Evolutionary conservation across 2,113 vertebrate genomes (phyloP).

Genomic region (Otis tarda): DNA sequence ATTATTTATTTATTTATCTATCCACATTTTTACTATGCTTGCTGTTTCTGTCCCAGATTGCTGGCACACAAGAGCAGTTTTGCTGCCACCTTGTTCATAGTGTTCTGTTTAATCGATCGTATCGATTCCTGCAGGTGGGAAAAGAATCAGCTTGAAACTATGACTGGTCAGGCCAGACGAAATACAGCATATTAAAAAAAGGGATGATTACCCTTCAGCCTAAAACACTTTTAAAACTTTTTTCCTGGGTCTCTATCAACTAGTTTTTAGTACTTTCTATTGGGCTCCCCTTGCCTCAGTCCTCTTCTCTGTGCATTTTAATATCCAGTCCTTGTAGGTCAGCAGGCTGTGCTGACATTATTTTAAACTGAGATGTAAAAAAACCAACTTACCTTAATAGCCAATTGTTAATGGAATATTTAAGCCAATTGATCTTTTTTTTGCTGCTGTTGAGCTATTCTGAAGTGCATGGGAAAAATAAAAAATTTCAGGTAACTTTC

Average conservation of each 20-base stretch:
- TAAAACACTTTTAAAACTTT: background rate
- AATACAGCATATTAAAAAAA: background rate
- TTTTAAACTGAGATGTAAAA: background rate
- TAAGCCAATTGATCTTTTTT: background rate
- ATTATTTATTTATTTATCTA: background rate
- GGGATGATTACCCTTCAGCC: background rate
- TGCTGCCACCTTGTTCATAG: background rate
- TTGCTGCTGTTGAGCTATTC: background rate
- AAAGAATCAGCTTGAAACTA: background rate
- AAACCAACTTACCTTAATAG: background rate
- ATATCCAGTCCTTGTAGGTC: background rate
- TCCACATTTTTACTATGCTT: background rate
- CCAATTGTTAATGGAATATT: background rate
- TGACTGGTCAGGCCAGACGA: background rate
- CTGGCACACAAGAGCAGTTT: background rate
- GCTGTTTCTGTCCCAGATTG: background rate
- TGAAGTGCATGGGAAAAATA: background rate
- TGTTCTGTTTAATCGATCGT: background rate
- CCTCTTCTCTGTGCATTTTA: background rate
- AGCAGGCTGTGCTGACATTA: background rate
- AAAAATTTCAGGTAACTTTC: background rate
- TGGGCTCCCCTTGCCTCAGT: background rate
- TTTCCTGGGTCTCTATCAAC: background rate
- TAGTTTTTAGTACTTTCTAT: background rate
- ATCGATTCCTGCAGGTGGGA: background rate